phyloP scores from a whole-genome alignment of 2,888 invertebrate genomes.

The Drosophila acutilabella region DNA sequence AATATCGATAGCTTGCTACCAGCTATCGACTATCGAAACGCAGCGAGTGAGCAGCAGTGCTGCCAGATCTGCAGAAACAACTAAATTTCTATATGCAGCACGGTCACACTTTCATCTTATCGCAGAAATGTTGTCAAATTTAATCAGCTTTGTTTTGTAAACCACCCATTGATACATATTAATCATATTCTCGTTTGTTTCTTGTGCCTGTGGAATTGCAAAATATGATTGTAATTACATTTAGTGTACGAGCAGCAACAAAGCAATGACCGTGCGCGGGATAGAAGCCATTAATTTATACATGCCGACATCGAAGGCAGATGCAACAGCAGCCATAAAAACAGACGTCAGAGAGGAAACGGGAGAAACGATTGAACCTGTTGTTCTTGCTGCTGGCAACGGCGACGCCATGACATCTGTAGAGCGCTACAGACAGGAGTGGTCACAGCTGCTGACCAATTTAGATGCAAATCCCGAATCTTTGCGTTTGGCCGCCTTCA shows the following conservation, averaged over 20 bases:
- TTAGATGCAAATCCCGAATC: constrained; percentile 85
- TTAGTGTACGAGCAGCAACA: constrained; percentile 35
- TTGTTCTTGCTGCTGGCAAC: constrained; percentile 27
- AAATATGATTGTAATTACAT: constrained; percentile 41
- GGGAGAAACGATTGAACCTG: constrained; percentile 48
- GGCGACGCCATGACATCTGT: constrained; percentile 80
- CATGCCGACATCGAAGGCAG: constrained; percentile 61
- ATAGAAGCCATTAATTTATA: constrained; percentile 82
- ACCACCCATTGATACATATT: constrained; percentile 26
- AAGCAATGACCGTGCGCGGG: constrained; percentile 78
- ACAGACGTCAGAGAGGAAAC: constrained; percentile 72
- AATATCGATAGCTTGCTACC: neutral
- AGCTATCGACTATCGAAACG: neutral
- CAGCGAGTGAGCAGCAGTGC: neutral
- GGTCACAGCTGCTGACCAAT: constrained; percentile 76
- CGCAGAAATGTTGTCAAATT: constrained; percentile 50
- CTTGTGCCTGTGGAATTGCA: constrained; percentile 4
- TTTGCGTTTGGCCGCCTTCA: constrained; percentile 85
- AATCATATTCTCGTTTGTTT: constrained; percentile 7
- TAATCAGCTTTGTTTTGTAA: constrained; percentile 54
- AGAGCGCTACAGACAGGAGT: constrained; percentile 83
- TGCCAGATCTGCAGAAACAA: constrained; percentile 26
- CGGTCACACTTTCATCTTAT: constrained; percentile 47
- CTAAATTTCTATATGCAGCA: neutral
- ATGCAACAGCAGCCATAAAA: constrained; percentile 59